Percentiles rank a stretch among this genome's conserved stretches.
Evolutionary conservation across 1,140 invertebrate genomes (phyloP).

Genomic region (Aphaenogaster ashmeadi): DNA sequence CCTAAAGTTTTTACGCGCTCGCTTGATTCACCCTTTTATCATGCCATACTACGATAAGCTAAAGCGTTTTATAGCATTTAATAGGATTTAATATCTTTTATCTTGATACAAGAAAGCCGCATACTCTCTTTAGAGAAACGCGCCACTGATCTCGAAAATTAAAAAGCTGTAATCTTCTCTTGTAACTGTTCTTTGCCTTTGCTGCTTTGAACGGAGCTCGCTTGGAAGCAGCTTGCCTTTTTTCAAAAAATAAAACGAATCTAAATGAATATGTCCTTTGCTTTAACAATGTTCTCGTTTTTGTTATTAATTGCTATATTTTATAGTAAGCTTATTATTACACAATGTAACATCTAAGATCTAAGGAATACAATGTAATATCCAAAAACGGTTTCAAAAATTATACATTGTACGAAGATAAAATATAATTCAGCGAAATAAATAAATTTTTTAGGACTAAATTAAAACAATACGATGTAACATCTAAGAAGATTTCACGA

Average conservation of each 20-base stretch:
- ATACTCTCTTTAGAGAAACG: conserved; percentile 51
- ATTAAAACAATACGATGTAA: background rate
- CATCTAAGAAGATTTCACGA: background rate
- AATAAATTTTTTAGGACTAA: background rate
- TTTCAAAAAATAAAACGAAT: conserved; percentile 46
- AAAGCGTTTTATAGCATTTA: conserved; percentile 55
- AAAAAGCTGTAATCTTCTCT: conserved; percentile 63
- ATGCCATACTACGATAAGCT: conserved; percentile 15
- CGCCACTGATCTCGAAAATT: conserved; percentile 63
- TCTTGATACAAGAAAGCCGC: conserved; percentile 58
- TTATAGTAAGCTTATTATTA: background rate
- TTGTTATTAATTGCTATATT: conserved; percentile 34
- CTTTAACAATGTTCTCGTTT: conserved; percentile 25
- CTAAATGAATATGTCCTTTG: conserved; percentile 37
- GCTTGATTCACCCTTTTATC: conserved; percentile 37
- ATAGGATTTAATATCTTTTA: conserved; percentile 58
- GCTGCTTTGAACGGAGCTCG: conserved; percentile 42
- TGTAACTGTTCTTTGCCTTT: conserved; percentile 49
- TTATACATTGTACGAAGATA: background rate
- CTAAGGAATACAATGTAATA: background rate
- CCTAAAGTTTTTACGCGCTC: conserved; percentile 20
- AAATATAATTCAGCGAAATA: background rate
- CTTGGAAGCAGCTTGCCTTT: conserved; percentile 40
- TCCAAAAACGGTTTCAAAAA: background rate
- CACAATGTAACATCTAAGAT: background rate